Percentiles rank a stretch among this genome's conserved stretches.
Conservation (phyloP, 2,888 invertebrate genomes). For the Steinernema scapterisci region DNA sequence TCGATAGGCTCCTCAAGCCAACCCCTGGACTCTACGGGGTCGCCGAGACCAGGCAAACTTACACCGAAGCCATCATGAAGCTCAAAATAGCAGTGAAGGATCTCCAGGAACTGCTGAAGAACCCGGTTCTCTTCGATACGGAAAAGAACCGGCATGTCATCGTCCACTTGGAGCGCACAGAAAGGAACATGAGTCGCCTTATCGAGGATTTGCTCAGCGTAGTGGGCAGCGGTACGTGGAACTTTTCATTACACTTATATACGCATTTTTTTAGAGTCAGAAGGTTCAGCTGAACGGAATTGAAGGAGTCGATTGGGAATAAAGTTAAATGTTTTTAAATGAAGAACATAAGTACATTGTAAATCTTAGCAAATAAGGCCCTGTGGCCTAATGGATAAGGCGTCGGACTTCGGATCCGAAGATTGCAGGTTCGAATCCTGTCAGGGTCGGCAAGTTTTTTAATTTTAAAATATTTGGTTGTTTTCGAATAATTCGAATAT, state of each 20-base stretch:
- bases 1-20: constrained; percentile 3
- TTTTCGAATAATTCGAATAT: too few species aligned
- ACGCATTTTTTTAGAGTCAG: constrained; percentile 5
- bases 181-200: neutral
- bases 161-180: constrained; percentile 6
- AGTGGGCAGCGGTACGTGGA: neutral
- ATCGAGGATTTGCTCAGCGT: neutral
- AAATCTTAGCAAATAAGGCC: too few species aligned
- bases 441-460: too few species aligned
- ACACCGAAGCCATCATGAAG: constrained; percentile 15
- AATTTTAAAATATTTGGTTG: too few species aligned
- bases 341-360: too few species aligned
- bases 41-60: neutral
- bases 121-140: constrained; percentile 21
- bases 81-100: neutral
- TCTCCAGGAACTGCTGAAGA: neutral
- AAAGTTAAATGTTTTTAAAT: too few species aligned
- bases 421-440: too few species aligned
- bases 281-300: too few species aligned
- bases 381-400: too few species aligned
- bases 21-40: constrained; percentile 8
- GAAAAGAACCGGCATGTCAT: constrained; percentile 19
- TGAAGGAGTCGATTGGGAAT: too few species aligned
- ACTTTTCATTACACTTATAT: neutral
- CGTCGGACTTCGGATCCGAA: too few species aligned